A percentile compares a stretch with the other conserved stretches of the same genome.
phyloP scores from a whole-genome alignment of 2,113 vertebrate species.

The Mus spicilegus region DNA sequence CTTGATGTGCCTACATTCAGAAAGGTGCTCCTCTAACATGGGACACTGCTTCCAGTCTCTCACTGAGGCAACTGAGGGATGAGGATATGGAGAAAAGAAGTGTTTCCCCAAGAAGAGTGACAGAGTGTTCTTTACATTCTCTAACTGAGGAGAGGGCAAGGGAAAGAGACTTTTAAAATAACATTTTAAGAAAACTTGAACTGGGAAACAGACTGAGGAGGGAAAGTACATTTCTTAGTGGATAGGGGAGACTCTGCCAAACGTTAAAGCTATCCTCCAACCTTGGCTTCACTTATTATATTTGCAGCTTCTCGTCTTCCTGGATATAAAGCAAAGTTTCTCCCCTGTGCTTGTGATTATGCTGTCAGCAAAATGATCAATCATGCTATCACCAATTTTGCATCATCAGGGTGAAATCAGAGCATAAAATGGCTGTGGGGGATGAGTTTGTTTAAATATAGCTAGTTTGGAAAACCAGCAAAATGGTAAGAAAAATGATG shows the following conservation, averaged over 20 bases:
- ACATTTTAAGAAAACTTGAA: conserved; percentile 36
- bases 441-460: conserved; percentile 68
- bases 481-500: conserved; percentile 68
- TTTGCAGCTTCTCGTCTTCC: conserved; percentile 57
- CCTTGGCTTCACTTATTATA: conserved; percentile 35
- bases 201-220: conserved; percentile 55
- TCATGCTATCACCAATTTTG: conserved; percentile 64
- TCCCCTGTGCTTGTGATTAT: conserved; percentile 33
- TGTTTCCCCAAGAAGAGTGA: not conserved
- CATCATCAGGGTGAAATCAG: conserved; percentile 59
- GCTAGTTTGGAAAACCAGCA: conserved; percentile 58
- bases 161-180: conserved; percentile 41
- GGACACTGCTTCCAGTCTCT: not conserved
- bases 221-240: conserved; percentile 39
- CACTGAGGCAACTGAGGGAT: not conserved
- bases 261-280: conserved; percentile 29
- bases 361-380: conserved; percentile 75
- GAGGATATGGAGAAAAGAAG: not conserved
- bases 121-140: not conserved
- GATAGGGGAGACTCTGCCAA: conserved; percentile 15
- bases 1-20: conserved; percentile 16
- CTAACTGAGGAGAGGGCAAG: not conserved
- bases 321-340: conserved; percentile 50
- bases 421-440: conserved; percentile 71
- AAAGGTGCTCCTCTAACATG: conserved; percentile 26